Base-by-base conservation (phyloP, 2,888 invertebrate genomes). In the Unio delphinus region DNA sequence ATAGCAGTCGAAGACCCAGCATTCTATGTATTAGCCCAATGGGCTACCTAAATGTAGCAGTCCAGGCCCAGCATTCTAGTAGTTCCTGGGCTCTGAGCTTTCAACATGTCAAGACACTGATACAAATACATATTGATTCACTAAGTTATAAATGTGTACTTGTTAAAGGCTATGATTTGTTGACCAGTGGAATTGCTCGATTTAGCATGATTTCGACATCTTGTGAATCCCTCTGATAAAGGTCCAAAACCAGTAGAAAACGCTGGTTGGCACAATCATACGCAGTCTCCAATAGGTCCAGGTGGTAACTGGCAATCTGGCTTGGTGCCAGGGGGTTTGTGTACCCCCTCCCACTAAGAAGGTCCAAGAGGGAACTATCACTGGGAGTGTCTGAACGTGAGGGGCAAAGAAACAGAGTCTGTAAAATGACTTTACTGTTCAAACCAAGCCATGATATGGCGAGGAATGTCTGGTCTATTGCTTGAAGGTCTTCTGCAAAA, bases 201-300 rank as follows among this genome's bases (percentile, higher is more conserved):
- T 76, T 76, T 28, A 79, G 67, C n/a, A 79, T 68, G 5, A 79
- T 70, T 56, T 79, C 76, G 17, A 70, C 66, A 62, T 62, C 23
- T 28, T 68, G 65, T 26, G 23, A 55, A 23, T 67, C 55, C 20
- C 65, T 68, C 62, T 68, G 70, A 61, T 70, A 79, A 66, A 75
- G 68, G 58, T 79, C 79, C 54, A 79, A 62, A 23, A 76, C 73
- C 15, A 76, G 55, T 58, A 79, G 66, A 62, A 75, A 79, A 18
- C 75, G 62, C 30, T 65, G 68, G 45, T 70, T 61, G n/a, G 55
- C 28, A 67, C 69, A 74, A 34, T 72, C 26, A 30, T 64, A 55
- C 0, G 68, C 74, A 3, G 61, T 28, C n/a, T 45, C 55, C 34
- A 74, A 28, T 23, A 61, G 61, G 18, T 17, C 15, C 6, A 18